Conservation (phyloP, 2,797 vertebrate genomes). For the Morelia viridis region DNA sequence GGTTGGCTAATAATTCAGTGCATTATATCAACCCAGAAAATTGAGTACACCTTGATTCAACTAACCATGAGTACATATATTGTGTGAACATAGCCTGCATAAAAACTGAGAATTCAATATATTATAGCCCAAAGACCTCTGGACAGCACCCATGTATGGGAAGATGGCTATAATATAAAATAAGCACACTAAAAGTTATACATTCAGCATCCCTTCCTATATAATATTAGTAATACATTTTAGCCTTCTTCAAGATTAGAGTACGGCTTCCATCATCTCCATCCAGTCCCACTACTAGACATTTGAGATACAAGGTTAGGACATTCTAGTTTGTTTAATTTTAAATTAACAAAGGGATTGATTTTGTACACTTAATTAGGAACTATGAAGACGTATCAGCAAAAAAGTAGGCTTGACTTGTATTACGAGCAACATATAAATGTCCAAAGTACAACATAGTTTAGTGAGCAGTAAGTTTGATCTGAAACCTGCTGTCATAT, state of each 20-base stretch:
- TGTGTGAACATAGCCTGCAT: neutral
- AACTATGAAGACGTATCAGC: neutral
- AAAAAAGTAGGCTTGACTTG: neutral
- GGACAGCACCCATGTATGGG: neutral
- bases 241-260: neutral
- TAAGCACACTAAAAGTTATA: neutral
- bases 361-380: neutral
- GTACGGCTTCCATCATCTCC: neutral
- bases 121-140: neutral
- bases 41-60: neutral
- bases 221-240: neutral
- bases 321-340: neutral
- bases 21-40: neutral
- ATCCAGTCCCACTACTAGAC: neutral
- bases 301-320: neutral
- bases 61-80: neutral
- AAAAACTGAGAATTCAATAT: neutral
- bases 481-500: neutral
- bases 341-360: neutral
- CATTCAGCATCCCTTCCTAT: neutral
- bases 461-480: neutral
- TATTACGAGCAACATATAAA: slow-evolving; percentile 8
- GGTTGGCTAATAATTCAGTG: neutral
- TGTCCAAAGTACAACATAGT: slow-evolving; percentile 26
- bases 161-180: neutral